A percentile compares a stretch with the other conserved stretches of the same genome.
phyloP scores from a whole-genome alignment of 2,888 invertebrate species.

The Trichopria drosophilae region DNA sequence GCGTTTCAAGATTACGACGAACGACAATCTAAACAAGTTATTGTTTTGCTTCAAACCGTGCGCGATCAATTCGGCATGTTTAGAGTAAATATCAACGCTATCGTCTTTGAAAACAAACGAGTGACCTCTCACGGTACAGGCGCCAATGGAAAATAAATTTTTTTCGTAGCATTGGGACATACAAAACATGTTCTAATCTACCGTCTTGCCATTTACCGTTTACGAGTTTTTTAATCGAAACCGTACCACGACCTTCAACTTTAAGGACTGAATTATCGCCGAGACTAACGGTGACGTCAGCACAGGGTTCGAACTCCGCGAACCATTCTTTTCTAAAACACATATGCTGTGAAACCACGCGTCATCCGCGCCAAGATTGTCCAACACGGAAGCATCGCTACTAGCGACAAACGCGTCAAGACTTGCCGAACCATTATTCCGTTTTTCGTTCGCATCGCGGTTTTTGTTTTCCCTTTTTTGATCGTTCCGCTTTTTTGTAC shows the following conservation, averaged over 20 bases:
- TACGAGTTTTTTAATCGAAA: background rate
- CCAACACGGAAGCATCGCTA: no score
- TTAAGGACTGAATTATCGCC: background rate
- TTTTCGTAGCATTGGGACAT: background rate
- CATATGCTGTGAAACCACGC: background rate
- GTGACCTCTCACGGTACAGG: background rate
- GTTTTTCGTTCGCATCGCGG: no score
- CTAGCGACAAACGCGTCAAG: no score
- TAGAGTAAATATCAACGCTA: no score
- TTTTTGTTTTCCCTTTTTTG: background rate
- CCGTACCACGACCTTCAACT: background rate
- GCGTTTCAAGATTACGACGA: background rate
- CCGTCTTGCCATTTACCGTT: background rate
- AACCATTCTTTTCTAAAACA: slow-evolving; percentile 3
- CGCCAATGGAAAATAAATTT: background rate
- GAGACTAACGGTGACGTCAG: background rate
- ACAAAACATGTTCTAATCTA: background rate
- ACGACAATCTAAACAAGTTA: slow-evolving; percentile 5
- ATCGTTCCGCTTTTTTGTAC: background rate
- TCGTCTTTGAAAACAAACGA: background rate
- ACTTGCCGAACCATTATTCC: no score
- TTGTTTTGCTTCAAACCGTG: background rate
- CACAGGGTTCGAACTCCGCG: background rate
- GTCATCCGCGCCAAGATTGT: no score
- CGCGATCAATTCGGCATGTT: background rate